Conservation (phyloP, 2,888 invertebrate genomes). For the Amphipyra tragopoginis region DNA sequence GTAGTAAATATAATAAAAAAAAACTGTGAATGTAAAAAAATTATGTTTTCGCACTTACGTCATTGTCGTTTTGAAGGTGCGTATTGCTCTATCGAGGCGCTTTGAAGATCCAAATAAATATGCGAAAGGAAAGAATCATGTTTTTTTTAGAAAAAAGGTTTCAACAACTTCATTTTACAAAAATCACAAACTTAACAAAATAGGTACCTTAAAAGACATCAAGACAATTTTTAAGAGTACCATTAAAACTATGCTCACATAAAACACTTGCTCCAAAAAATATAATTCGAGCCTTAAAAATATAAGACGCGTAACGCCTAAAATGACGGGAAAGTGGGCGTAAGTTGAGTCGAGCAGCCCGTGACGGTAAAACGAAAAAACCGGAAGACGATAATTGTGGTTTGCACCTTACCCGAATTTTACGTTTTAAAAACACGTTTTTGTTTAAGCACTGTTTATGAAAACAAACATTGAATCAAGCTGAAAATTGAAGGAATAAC, state of each 20-base stretch:
- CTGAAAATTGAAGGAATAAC: too few species aligned
- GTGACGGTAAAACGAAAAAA: constrained; percentile 20
- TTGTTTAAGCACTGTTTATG: too few species aligned
- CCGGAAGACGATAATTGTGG: constrained; percentile 21
- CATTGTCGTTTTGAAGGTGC: too few species aligned
- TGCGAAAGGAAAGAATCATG: too few species aligned
- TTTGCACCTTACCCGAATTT: constrained; percentile 13
- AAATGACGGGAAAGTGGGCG: constrained; percentile 37
- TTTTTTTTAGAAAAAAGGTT: neutral
- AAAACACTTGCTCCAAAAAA: constrained; percentile 35
- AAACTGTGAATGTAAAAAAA: too few species aligned
- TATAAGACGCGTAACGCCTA: constrained; percentile 29
- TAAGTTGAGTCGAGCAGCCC: constrained; percentile 19
- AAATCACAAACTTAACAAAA: neutral
- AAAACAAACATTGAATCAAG: too few species aligned
- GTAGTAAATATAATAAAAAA: too few species aligned
- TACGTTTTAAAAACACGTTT: constrained; percentile 1
- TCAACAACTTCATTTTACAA: too few species aligned
- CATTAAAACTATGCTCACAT: constrained; percentile 22
- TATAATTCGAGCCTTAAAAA: constrained; percentile 30
- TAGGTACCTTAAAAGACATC: neutral
- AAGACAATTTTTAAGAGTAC: constrained; percentile 1
- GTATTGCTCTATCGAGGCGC: too few species aligned
- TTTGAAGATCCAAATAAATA: too few species aligned
- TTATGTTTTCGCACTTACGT: too few species aligned